Conservation (phyloP, 2,888 invertebrate genomes). For the Notodonta ziczac region DNA sequence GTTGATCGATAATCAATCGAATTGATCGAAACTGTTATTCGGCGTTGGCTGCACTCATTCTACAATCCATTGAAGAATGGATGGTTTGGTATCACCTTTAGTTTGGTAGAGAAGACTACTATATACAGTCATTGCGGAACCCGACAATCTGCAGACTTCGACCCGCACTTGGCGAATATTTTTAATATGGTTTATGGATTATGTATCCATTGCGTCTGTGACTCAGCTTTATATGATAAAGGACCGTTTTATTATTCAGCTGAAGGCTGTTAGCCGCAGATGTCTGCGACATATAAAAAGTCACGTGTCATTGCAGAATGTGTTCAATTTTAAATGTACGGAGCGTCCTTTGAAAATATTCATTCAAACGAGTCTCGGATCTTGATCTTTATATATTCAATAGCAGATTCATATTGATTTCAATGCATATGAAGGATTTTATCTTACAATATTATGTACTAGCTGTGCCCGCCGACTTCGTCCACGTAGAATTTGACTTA, state of each 20-base stretch:
- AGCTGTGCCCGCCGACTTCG: too few species aligned
- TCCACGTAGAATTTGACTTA: too few species aligned
- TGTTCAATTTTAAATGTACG: conserved; percentile 21
- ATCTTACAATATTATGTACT: too few species aligned
- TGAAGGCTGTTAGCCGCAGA: conserved; percentile 23
- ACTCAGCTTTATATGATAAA: conserved; percentile 18
- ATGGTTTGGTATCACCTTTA: too few species aligned
- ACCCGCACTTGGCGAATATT: too few species aligned
- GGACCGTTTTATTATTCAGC: conserved; percentile 31
- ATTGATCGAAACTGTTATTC: too few species aligned
- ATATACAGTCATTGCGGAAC: too few species aligned
- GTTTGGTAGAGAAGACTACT: too few species aligned
- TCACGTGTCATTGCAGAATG: conserved; percentile 29
- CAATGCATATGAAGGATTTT: neutral
- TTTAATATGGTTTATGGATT: neutral
- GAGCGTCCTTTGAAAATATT: conserved; percentile 1
- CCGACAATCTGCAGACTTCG: too few species aligned
- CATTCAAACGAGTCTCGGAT: neutral
- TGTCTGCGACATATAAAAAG: conserved; percentile 28
- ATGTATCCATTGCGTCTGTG: conserved; percentile 6
- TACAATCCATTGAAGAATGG: too few species aligned
- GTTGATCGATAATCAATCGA: too few species aligned
- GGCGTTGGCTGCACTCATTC: too few species aligned
- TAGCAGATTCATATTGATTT: neutral
- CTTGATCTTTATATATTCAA: neutral